Evolutionary conservation across 1,140 invertebrate genomes (phyloP), one percentile per base, ranked within the genome.

Genomic region (Sarcophaga bullata): DNA sequence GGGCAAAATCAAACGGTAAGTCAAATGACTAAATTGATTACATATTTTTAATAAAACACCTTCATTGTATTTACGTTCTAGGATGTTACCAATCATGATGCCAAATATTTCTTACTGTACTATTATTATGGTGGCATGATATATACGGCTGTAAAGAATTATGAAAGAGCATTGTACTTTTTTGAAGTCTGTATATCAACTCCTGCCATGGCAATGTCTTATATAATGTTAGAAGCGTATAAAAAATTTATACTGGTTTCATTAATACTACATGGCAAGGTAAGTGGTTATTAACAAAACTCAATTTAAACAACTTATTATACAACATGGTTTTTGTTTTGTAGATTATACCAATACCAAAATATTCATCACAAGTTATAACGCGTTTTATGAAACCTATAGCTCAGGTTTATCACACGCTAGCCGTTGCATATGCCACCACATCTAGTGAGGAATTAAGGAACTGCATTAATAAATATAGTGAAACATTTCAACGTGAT

Each of bases 61-160:
- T 25, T 48, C 50, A 58, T 15, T 82, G 3, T 68, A 6, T 81
- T 62, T 48, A 17, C 49, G 47, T 47, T 49, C 19, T 49, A 68
- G 68, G 85, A 93, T 92, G 91, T 95, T 91, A 94, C 94, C 82
- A 94, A 94, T 80, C 94, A 94, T 84, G 97, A 96, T 92, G 97
- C 98, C 90, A 94, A 98, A 92, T 95, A 97, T 90, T 98, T 98
- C 89, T 91, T 99, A 58, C 91, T 97, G 0, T 99, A 98, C 90
- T 99, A 97, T 89, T 99, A 99, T 90, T 99, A 99, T 91, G 98
- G 97, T 75, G 98, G 98, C 78, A 98, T 99, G 96, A 98, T 98
- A 85, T 98, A 98, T 87, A 94, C 97, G 80, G 96, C 96, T 19
- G 90, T 98, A 75, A 98, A 98, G 89, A 97, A 98, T 87, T 98